Evolutionary conservation across 2,888 invertebrate genomes (phyloP), one percentile per base, ranked within the genome.

Genomic region (Blera fallax): DNA sequence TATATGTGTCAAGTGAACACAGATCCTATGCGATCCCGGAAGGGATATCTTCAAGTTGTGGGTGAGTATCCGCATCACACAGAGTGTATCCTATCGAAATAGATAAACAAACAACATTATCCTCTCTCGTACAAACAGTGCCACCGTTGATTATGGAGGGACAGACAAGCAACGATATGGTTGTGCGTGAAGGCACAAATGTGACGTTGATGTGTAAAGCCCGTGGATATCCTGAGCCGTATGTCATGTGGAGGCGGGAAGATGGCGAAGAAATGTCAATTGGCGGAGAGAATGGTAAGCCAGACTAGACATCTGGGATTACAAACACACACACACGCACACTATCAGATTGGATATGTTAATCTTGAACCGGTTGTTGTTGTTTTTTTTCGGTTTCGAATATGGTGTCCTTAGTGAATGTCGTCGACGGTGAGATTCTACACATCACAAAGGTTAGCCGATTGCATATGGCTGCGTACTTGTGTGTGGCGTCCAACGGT

Each of bases 1-100:
- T 97, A 94, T 90, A 97, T 97, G 97, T 97, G 97, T 91, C 97
- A 97, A 92, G 95, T 98, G 88, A 97, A 98, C 93, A 97, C 97
- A 0, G 97, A 97, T 92, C 98, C 97, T n/a, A 98, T 98, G 97
- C 94, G 97, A 88, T 96, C 96, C 82, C 94, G 96, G 74, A 96
- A 97, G 91, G 98, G 97, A 72, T 98, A 97, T 91, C 94, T 98
- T 34, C 97, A 97, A 93, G 97, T 98, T 88, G 97, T 97, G 50
- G 97, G 98, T 97, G 91, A 95, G 96, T 93, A 77, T 70, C 34
- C n/a, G 18, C n/a, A 21, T 11, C 37, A 8, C 18, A 54, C 48
- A 37, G 14, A 60, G 43, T 29, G 43, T 54, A n/a, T 40, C 7
- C n/a, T 11, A 18, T 10, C 45, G 27, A 14, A 64, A 24, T 34